phyloP scores from a whole-genome alignment of 2,888 invertebrate species.

The Azorinus chamasolen region DNA sequence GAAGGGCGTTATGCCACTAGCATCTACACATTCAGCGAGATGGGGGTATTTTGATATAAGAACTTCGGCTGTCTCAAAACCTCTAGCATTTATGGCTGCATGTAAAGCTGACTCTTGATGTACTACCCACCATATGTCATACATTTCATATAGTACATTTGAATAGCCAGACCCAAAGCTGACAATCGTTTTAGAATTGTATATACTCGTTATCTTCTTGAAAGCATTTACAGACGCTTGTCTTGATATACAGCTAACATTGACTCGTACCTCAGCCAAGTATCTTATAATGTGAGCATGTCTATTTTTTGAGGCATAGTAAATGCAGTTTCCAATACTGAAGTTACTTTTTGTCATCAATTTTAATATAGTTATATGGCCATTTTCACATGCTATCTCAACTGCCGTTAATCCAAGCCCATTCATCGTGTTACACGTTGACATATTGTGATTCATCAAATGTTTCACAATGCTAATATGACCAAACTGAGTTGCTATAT shows the following conservation, averaged over 20 bases:
- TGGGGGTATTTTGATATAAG: background rate
- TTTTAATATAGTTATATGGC: slow-evolving; percentile 11
- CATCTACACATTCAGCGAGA: slow-evolving; percentile 4
- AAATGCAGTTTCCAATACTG: slow-evolving; percentile 6
- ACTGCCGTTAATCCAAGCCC: slow-evolving; percentile 11
- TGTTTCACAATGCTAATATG: slow-evolving; percentile 14
- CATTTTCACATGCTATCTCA: slow-evolving; percentile 40
- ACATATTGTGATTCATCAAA: slow-evolving; percentile 8
- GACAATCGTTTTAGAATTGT: no score
- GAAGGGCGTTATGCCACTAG: slow-evolving; percentile 4
- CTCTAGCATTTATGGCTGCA: slow-evolving; percentile 3
- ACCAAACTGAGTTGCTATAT: slow-evolving; percentile 37
- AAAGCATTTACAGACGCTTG: no score
- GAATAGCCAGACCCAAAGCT: no score
- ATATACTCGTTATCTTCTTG: no score
- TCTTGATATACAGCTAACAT: no score
- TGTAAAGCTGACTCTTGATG: slow-evolving; percentile 2
- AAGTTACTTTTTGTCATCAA: background rate
- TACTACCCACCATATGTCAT: slow-evolving; percentile 7
- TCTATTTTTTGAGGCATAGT: slow-evolving; percentile 16
- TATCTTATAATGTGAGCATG: slow-evolving; percentile 11
- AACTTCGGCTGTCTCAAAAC: background rate
- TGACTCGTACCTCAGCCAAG: background rate
- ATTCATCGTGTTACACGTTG: slow-evolving; percentile 1
- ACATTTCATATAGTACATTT: no score